phyloP scores from a whole-genome alignment of 35 echinoderm and acorn worm genomes.

The Holothuria glaberrima region DNA sequence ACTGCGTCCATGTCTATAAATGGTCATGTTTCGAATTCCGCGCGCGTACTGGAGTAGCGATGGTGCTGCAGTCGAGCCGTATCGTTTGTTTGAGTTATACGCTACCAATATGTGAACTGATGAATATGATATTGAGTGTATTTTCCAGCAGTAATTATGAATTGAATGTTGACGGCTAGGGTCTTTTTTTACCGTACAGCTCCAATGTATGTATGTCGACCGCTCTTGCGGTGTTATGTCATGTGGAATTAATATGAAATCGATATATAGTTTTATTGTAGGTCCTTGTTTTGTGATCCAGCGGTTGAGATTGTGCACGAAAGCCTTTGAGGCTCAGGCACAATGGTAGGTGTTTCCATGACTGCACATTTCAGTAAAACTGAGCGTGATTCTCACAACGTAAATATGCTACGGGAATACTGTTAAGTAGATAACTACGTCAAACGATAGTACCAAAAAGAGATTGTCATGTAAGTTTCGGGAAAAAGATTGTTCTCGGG shows the following conservation, averaged over 20 bases:
- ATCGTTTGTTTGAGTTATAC: neutral
- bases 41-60: conserved; percentile 17
- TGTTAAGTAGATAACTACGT: conserved; percentile 4
- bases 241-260: conserved; percentile 62
- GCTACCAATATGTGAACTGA: neutral
- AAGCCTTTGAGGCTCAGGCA: conserved; percentile 9
- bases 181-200: conserved; percentile 20
- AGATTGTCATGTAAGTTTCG: no score
- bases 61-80: neutral
- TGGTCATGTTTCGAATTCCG: conserved; percentile 64
- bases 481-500: no score
- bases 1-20: conserved; percentile 56
- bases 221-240: conserved; percentile 26
- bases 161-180: conserved; percentile 34
- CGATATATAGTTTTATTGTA: conserved; percentile 42
- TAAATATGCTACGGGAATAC: conserved; percentile 33
- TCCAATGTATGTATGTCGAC: conserved; percentile 17
- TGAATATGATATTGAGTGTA: conserved; percentile 43
- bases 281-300: conserved; percentile 38
- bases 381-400: conserved; percentile 37
- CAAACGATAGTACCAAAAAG: neutral
- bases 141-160: conserved; percentile 48
- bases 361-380: conserved; percentile 28
- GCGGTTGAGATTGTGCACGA: conserved; percentile 40
- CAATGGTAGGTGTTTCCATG: conserved; percentile 54